phyloP scores from a whole-genome alignment of 2,113 vertebrate genomes.

The Arothron firmamentum region DNA sequence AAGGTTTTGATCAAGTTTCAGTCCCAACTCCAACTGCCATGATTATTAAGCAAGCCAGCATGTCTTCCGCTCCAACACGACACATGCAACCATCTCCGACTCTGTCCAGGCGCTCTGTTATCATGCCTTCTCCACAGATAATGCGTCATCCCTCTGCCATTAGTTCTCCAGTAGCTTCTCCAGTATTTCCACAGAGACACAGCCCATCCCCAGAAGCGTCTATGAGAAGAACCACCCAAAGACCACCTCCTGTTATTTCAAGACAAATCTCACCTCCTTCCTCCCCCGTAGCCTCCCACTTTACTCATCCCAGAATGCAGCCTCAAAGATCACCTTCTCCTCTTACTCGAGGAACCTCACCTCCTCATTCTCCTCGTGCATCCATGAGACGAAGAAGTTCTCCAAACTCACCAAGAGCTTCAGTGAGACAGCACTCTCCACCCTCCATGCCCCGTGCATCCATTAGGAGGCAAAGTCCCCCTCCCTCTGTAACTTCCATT shows the following conservation, averaged over 20 bases:
- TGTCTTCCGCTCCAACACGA: constrained; percentile 43
- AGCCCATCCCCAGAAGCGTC: constrained; percentile 66
- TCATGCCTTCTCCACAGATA: constrained; percentile 59
- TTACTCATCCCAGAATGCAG: constrained; percentile 46
- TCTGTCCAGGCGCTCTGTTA: constrained; percentile 63
- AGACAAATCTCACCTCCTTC: constrained; percentile 48
- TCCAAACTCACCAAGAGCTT: constrained; percentile 57
- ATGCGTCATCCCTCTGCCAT: constrained; percentile 49
- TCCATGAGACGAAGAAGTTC: constrained; percentile 63
- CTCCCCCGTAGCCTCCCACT: constrained; percentile 48
- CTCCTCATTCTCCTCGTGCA: constrained; percentile 48
- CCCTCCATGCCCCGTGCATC: constrained; percentile 68
- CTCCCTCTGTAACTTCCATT: constrained; percentile 40
- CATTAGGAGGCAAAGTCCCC: constrained; percentile 54
- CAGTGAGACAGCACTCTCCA: constrained; percentile 56
- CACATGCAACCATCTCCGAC: constrained; percentile 56
- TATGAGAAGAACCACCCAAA: constrained; percentile 57
- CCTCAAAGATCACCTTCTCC: constrained; percentile 59
- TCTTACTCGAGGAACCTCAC: constrained; percentile 30
- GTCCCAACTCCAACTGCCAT: constrained; percentile 70
- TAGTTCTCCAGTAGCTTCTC: constrained; percentile 53
- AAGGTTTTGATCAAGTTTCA: constrained; percentile 43
- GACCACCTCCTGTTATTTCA: constrained; percentile 68
- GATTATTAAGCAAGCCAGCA: constrained; percentile 72
- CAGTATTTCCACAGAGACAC: constrained; percentile 45